These are phyloP conservation scores for Sminthurides bifidus DNA, from an alignment of 1,140 invertebrate species.

Conservation along the genomic window DNA sequence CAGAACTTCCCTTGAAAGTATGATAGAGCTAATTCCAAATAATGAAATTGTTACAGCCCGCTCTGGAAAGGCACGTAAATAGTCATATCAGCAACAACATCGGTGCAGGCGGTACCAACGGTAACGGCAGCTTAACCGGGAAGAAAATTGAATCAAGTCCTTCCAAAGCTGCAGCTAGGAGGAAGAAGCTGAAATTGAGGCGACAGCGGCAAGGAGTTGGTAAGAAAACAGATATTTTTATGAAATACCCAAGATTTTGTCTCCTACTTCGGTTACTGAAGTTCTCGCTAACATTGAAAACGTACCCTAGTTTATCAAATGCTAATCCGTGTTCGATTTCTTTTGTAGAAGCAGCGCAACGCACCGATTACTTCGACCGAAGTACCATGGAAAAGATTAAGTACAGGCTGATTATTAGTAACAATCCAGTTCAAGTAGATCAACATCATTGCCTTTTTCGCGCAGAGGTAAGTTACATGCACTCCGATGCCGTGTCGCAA, in stretches of 20 bases:
- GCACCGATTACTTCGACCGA: conserved; percentile 29
- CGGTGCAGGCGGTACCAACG: conserved; percentile 22
- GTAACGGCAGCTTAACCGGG: conserved; percentile 36
- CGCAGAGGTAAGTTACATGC: conserved; percentile 18
- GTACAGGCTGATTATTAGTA: conserved; percentile 18
- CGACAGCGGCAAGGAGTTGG: not conserved
- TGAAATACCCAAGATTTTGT: not conserved
- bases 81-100: conserved; percentile 59
- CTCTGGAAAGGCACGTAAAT: conserved; percentile 84
- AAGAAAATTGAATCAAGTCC: conserved; percentile 52
- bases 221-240: not conserved
- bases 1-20: no score
- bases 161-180: conserved; percentile 63
- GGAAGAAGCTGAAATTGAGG: conserved; percentile 54
- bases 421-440: conserved; percentile 4
- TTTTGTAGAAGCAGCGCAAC: conserved; percentile 9
- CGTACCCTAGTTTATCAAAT: not conserved
- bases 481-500: not conserved
- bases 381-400: conserved; percentile 30
- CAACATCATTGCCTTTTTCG: conserved; percentile 26
- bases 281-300: not conserved
- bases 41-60: conserved; percentile 51
- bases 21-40: no score
- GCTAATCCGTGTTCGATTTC: not conserved
- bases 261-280: not conserved